Percentiles rank a stretch among this genome's conserved stretches.
Conservation (phyloP, 1,140 invertebrate genomes). For the Carcinoscorpius rotundicauda region DNA sequence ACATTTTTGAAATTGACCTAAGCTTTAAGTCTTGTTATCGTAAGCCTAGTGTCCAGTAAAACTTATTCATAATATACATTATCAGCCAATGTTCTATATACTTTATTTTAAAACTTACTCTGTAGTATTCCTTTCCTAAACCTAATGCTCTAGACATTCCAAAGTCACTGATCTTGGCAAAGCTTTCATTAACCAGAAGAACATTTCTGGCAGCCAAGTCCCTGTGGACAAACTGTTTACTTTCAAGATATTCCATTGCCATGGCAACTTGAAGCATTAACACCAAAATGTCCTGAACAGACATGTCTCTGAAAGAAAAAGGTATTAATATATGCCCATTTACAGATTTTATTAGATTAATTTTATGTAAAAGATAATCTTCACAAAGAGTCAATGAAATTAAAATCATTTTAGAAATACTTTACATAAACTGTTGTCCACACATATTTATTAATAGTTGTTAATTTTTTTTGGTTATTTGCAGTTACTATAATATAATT, state of each 20-base stretch:
- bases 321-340: neutral
- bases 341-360: neutral
- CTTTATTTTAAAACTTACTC: slow-evolving; percentile 11
- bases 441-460: no score
- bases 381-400: no score
- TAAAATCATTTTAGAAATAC: no score
- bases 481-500: no score
- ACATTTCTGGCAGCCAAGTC: slow-evolving; percentile 34
- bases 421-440: no score
- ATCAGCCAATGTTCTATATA: no score
- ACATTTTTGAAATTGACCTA: no score
- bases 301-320: slow-evolving; percentile 18
- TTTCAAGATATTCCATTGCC: slow-evolving; percentile 40
- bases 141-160: slow-evolving; percentile 27
- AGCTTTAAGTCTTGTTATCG: no score
- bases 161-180: slow-evolving; percentile 27
- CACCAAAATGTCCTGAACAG: slow-evolving; percentile 19
- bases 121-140: slow-evolving; percentile 27
- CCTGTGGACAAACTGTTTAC: slow-evolving; percentile 35
- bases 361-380: neutral
- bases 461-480: no score
- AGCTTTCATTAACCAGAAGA: slow-evolving; percentile 36
- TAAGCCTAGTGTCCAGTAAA: no score
- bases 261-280: slow-evolving; percentile 35
- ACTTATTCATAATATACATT: no score